Evolutionary conservation across 2,113 vertebrate species (phyloP).

Genomic region (Centrocercus urophasianus): DNA sequence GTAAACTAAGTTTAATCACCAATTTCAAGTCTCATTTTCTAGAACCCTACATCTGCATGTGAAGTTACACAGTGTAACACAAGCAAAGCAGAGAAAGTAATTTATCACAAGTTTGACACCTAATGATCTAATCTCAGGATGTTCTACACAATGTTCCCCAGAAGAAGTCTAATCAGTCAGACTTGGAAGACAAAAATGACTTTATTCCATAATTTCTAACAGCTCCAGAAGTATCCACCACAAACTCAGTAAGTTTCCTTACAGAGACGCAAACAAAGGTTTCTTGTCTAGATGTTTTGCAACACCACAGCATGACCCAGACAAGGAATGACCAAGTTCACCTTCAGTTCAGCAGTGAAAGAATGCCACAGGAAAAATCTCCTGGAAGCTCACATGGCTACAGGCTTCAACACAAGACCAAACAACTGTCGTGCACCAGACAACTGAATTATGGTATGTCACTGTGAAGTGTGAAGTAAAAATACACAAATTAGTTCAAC

Average conservation of each 20-base stretch:
- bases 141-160: background rate
- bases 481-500: background rate
- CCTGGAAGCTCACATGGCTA: conserved; percentile 1
- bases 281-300: conserved; percentile 37
- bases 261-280: conserved; percentile 27
- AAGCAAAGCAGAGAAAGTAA: background rate
- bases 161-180: background rate
- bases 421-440: background rate
- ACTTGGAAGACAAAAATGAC: background rate
- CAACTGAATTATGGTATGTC: background rate
- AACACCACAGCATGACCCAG: conserved; percentile 3
- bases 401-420: background rate
- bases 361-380: background rate
- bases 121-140: background rate
- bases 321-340: conserved; percentile 10
- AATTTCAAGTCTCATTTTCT: background rate
- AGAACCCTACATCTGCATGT: background rate
- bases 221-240: background rate
- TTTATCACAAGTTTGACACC: background rate
- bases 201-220: background rate
- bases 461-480: background rate
- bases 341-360: conserved; percentile 22
- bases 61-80: background rate
- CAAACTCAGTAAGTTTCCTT: background rate
- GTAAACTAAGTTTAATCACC: background rate